Base-by-base conservation (phyloP, 2,113 vertebrate species). In the Solea solea region DNA sequence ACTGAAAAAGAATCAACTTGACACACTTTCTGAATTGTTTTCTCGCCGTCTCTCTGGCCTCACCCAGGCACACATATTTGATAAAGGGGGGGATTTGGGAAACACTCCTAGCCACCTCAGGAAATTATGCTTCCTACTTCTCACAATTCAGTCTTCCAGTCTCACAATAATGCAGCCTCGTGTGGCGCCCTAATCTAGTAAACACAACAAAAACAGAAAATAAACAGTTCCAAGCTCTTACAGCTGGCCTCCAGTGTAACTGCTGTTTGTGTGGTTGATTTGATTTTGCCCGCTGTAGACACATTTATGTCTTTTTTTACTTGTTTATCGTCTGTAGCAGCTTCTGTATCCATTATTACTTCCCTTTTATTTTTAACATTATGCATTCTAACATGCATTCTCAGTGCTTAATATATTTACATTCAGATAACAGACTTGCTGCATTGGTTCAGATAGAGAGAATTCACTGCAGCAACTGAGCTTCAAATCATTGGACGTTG, bases 41-140 rank as follows among this genome's bases (percentile, higher is more conserved):
- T 69, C 44, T 55, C 11, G 50, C 21, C 34, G 25, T 56, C 16
- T 15, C n/a, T 64, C 44, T 50, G 28, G 44, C 62, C 42, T 62
- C 54, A 9, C 34, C 41, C 48, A 66, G 48, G 16, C 50, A 55
- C 16, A 48, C 27, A 54, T 41, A 61, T 41, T 62, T 63, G 34
- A 56, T 55, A 2, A 27, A 55, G 1, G 25, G 54, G 1, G 25
- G 54, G 28, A 62, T 74, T 65, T 44, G 2, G 28, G 34, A 51
- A 58, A 9, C 9, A n/a, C 14, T 14, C 6, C 41, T 5, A 2
- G 50, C 13, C 34, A 50, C 62, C 15, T 57, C 8, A 3, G 39
- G 15, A 50, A 56, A 12, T 34, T 27, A 53, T 9, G 8, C 27
- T 49, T 11, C 5, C 2, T 9, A 12, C 0, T 48, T 60, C 27